A percentile compares a stretch with the other conserved stretches of the same genome.
These are phyloP conservation scores for Excalfactoria chinensis DNA, from an alignment of 2,113 vertebrate genomes.

Conservation along the genomic window DNA sequence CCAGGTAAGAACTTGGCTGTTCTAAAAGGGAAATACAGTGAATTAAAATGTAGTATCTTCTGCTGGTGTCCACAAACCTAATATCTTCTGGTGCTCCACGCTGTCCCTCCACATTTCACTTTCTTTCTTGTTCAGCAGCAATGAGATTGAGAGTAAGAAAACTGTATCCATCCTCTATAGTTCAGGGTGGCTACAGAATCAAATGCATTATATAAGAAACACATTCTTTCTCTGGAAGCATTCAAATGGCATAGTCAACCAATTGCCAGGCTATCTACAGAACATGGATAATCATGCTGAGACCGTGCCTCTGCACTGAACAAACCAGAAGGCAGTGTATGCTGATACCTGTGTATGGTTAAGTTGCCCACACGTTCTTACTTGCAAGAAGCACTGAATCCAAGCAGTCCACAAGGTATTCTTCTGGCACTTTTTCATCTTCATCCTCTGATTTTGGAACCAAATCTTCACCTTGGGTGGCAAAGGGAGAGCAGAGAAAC, in stretches of 20 bases:
- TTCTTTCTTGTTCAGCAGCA: neutral
- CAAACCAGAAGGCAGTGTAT: neutral
- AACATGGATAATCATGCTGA: neutral
- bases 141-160: neutral
- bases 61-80: neutral
- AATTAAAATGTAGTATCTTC: neutral
- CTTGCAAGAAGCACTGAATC: slow-evolving; percentile 43
- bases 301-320: neutral
- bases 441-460: slow-evolving; percentile 90
- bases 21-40: slow-evolving; percentile 43
- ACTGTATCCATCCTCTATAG: neutral
- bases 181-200: neutral
- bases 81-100: fast-evolving
- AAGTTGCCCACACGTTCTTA: neutral
- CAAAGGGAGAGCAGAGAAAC: neutral
- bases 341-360: fast-evolving
- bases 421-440: slow-evolving; percentile 83
- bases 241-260: neutral
- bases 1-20: slow-evolving; percentile 18
- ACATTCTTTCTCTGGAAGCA: neutral
- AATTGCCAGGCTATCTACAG: neutral
- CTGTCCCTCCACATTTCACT: neutral
- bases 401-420: slow-evolving; percentile 76
- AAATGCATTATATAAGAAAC: neutral
- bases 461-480: slow-evolving; percentile 84